A percentile compares a stretch with the other conserved stretches of the same genome.
Conservation (phyloP, 2,888 invertebrate genomes). For the Drosophila tripunctata region DNA sequence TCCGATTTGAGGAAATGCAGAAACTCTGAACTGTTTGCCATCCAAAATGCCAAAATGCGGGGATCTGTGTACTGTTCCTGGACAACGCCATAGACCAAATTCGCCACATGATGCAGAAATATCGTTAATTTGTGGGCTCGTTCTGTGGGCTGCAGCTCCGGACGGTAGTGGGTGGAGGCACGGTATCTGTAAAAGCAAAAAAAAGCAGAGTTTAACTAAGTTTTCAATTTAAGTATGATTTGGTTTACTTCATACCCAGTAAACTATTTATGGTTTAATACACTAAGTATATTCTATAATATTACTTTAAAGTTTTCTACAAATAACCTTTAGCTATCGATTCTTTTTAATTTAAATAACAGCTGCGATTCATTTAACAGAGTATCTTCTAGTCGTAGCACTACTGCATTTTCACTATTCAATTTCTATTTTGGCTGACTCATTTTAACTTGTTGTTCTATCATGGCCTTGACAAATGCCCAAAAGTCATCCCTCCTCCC, state of each 20-base stretch:
- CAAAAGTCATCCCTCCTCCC: conserved; percentile 3
- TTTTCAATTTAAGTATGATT: no score
- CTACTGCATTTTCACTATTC: not conserved
- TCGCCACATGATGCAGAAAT: conserved; percentile 95
- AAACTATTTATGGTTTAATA: no score
- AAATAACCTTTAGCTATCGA: no score
- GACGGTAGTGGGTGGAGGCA: conserved; percentile 96
- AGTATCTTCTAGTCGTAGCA: not conserved
- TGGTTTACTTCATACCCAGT: no score
- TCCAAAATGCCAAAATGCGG: conserved; percentile 96
- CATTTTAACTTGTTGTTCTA: conserved; percentile 4
- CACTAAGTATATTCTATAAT: no score
- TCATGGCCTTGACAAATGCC: conserved; percentile 40
- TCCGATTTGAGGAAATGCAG: conserved; percentile 98
- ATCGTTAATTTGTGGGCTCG: conserved; percentile 95
- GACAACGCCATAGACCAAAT: conserved; percentile 92
- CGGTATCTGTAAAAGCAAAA: conserved; percentile 87
- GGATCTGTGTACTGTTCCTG: conserved; percentile 95
- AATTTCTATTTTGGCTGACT: not conserved
- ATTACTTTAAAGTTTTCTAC: not conserved
- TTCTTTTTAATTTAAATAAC: not conserved
- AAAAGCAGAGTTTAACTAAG: not conserved
- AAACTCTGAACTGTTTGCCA: conserved; percentile 98
- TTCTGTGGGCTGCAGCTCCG: conserved; percentile 95
- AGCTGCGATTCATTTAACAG: not conserved